phyloP scores from a whole-genome alignment of 2,113 vertebrate species.

The Hemibagrus wyckioides region DNA sequence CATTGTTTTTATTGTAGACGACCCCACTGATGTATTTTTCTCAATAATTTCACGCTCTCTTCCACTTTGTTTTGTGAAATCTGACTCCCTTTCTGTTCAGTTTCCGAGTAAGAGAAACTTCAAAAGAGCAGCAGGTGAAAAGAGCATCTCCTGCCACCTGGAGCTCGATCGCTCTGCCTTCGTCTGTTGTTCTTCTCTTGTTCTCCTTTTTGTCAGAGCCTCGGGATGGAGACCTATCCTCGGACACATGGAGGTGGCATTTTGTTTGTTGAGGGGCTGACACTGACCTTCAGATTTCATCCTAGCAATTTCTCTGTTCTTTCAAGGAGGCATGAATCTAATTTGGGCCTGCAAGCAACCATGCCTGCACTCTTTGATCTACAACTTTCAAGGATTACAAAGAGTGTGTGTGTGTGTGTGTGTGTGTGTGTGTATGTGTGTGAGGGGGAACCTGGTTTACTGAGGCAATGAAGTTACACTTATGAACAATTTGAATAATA shows the following conservation, averaged over 20 bases:
- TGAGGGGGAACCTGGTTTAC: not conserved
- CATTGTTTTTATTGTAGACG: not conserved
- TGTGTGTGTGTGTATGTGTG: too few relatives aligned
- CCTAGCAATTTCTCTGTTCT: conserved; percentile 69
- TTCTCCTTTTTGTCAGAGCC: conserved; percentile 2
- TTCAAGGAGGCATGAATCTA: conserved; percentile 72
- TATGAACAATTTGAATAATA: not conserved
- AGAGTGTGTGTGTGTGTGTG: conserved; percentile 26
- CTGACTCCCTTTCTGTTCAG: not conserved
- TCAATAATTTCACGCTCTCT: not conserved
- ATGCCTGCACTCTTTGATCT: conserved; percentile 69
- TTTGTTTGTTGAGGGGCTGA: conserved; percentile 42
- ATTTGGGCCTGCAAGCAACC: conserved; percentile 70
- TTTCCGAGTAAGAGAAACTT: conserved; percentile 19
- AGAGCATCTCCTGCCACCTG: conserved; percentile 31
- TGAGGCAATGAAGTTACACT: not conserved
- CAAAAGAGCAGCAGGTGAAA: conserved; percentile 26
- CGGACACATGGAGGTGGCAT: conserved; percentile 30
- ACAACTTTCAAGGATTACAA: conserved; percentile 64
- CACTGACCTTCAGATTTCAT: conserved; percentile 71
- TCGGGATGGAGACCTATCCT: conserved; percentile 35
- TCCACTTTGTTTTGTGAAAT: not conserved
- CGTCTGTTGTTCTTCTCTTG: conserved; percentile 8
- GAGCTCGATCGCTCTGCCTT: not conserved
- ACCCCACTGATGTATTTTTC: not conserved